phyloP scores from a whole-genome alignment of 1,140 invertebrate species.

The Drosophila carrolli region DNA sequence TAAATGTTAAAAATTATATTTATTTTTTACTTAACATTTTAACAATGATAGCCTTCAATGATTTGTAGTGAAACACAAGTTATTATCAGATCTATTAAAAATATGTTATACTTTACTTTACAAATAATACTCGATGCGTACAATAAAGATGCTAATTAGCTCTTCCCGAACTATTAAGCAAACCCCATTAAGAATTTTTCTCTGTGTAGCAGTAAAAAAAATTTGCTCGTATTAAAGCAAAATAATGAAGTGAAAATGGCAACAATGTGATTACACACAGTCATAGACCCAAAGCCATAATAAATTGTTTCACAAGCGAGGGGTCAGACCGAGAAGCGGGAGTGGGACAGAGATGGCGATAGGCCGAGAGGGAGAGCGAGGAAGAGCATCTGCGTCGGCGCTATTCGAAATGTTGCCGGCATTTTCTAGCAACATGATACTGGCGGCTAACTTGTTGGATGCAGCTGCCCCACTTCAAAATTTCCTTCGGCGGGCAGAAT shows the following conservation, averaged over 20 bases:
- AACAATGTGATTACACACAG: conserved; percentile 83
- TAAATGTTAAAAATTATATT: not conserved
- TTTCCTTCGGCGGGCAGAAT: not conserved
- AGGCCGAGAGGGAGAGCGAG: conserved; percentile 10
- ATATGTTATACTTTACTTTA: too few relatives aligned
- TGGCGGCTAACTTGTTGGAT: conserved; percentile 73
- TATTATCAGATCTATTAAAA: too few relatives aligned
- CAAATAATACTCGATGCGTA: too few relatives aligned
- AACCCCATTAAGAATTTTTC: not conserved
- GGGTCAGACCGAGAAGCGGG: conserved; percentile 10
- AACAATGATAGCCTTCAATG: too few relatives aligned
- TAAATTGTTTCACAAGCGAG: conserved; percentile 59
- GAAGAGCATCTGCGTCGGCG: conserved; percentile 63
- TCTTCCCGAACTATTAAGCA: too few relatives aligned
- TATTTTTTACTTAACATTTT: too few relatives aligned
- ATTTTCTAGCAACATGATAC: conserved; percentile 57
- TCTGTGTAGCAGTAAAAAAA: conserved; percentile 69
- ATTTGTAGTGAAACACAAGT: too few relatives aligned
- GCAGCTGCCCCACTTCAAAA: conserved; percentile 37
- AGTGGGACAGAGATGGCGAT: not conserved
- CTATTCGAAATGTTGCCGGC: conserved; percentile 57
- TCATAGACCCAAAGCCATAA: conserved; percentile 69
- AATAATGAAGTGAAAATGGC: conserved; percentile 84
- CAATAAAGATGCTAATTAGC: too few relatives aligned
- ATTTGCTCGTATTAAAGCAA: conserved; percentile 78